These are phyloP conservation scores for Phenacoccus solenopsis DNA, from an alignment of 1,140 invertebrate genomes.

Conservation along the genomic window DNA sequence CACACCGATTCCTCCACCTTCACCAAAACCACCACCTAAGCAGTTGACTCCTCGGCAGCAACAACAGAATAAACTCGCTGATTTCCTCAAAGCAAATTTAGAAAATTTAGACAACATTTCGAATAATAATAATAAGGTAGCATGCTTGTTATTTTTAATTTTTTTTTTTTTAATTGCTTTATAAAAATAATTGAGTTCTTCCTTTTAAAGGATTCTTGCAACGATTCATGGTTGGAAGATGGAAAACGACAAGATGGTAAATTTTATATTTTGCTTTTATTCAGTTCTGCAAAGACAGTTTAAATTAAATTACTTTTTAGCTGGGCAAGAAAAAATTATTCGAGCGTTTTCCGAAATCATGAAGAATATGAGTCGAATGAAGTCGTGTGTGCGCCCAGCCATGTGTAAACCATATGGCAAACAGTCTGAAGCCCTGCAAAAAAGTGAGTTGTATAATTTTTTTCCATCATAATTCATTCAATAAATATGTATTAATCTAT, in stretches of 20 bases:
- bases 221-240: not conserved
- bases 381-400: conserved; percentile 64
- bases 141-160: not conserved
- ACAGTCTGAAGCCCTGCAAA: conserved; percentile 71
- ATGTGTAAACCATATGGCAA: conserved; percentile 83
- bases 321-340: conserved; percentile 65
- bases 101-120: conserved; percentile 49
- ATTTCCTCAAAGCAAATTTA: conserved; percentile 49
- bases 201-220: not conserved
- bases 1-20: conserved; percentile 19
- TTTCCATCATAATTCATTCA: too few relatives aligned
- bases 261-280: not conserved
- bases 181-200: too few relatives aligned
- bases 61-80: conserved; percentile 41
- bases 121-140: conserved; percentile 29
- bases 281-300: not conserved
- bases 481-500: too few relatives aligned
- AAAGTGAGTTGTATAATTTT: conserved; percentile 46
- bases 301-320: conserved; percentile 29
- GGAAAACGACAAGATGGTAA: conserved; percentile 18
- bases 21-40: conserved; percentile 20
- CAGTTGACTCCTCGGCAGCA: conserved; percentile 19
- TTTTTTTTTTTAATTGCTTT: not conserved
- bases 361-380: conserved; percentile 74
- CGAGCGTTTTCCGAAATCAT: conserved; percentile 67